Base-by-base conservation (phyloP, 1,140 invertebrate species). In the Heterodera carotae region DNA sequence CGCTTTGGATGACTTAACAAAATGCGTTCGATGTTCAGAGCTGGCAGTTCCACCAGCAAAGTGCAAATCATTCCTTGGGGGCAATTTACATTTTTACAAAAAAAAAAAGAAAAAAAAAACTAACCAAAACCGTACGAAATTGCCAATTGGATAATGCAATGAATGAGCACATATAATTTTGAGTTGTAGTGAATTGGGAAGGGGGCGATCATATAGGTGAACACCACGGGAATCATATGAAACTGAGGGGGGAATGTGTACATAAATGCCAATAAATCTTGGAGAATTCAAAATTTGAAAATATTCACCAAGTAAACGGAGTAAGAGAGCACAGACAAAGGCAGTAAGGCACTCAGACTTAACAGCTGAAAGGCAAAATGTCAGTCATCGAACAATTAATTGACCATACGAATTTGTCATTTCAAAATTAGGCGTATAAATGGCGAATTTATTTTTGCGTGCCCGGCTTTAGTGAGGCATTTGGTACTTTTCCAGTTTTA, bases 201-300 rank as follows among this genome's bases (percentile, higher is more conserved):
- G 25, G 84, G 83, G 34, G 72, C 82, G 18, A 87, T 71, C 36
- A 87, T 68, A 59, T 87, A 87, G 15, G 85, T 87, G 64, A 87
- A 82, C 15, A 87, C 84, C 5, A 87, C 86, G 6, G 85, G 85
- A 36, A 87, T 83, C 85, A 87, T 88, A 71, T 87, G 86, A 76
- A 88, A 82, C 53, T 56, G 18, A 22, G 12, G 15, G 48, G 48
- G 22, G 5, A 56, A 5, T 22, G 22, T 5, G 5, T 22, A 22
- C 12, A 56, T 18, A 1, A 22, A 56, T 5, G 12, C 1, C 15
- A 56, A 56, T 18, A 56, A 22, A 56, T 5, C 5, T 15, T 43
- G 39, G 12, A 43, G 12, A 43, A 43, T 43, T 8, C n/a, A n/a
- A n/a, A n/a, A n/a, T n/a, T 43, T 43, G 7, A 43, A 0, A 43